These are phyloP conservation scores for Cyprinella venusta DNA, from an alignment of 2,797 vertebrate species.

Conservation along the genomic window DNA sequence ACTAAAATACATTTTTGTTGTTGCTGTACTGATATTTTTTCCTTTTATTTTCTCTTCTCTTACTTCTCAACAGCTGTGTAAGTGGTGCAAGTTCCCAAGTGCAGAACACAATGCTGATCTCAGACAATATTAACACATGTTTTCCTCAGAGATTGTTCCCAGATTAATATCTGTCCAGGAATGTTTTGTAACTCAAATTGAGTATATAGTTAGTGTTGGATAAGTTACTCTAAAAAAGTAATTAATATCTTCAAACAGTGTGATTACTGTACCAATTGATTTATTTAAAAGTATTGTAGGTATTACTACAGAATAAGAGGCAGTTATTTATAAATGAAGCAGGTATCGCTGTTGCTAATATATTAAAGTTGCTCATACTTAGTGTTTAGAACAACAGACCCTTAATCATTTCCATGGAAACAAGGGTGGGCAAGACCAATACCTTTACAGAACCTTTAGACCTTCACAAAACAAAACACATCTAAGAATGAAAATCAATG, in stretches of 20 bases:
- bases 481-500: conserved; percentile 58
- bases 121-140: conserved; percentile 13
- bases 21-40: not conserved
- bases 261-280: not conserved
- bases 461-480: conserved; percentile 38
- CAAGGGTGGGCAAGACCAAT: conserved; percentile 61
- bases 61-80: not conserved
- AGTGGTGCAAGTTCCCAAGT: conserved; percentile 16
- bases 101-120: conserved; percentile 14
- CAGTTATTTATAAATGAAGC: not conserved
- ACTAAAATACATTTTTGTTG: too few relatives aligned
- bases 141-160: not conserved
- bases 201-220: not conserved
- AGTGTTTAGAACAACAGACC: not conserved
- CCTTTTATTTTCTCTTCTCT: not conserved
- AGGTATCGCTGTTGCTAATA: not conserved
- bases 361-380: not conserved
- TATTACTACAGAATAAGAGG: not conserved
- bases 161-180: conserved; percentile 7
- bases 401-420: conserved; percentile 38
- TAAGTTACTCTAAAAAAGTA: not conserved
- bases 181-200: not conserved
- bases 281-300: not conserved
- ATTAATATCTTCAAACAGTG: not conserved
- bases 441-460: conserved; percentile 44